These are phyloP conservation scores for Zygothrica quintamaculata DNA, from an alignment of 2,888 invertebrate genomes.

Conservation along the genomic window DNA sequence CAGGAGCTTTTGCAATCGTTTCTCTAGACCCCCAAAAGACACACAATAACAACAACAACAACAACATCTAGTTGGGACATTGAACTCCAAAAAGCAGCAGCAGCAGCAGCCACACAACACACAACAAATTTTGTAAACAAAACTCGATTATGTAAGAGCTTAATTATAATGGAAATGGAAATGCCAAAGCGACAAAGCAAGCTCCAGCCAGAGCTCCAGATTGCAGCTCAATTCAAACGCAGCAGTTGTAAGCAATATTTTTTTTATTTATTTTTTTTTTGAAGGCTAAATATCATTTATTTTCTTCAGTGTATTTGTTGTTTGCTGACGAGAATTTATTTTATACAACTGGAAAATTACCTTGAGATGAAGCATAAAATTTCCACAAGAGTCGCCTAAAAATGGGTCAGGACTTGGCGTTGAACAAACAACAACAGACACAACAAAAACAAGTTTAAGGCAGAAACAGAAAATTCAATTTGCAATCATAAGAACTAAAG, in stretches of 20 bases:
- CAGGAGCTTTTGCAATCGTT: constrained; percentile 74
- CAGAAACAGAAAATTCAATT: background rate
- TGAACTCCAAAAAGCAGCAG: constrained; percentile 70
- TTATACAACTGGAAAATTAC: constrained; percentile 23
- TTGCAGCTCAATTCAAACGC: constrained; percentile 15
- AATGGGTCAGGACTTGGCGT: constrained; percentile 53
- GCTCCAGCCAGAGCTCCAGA: constrained; percentile 2
- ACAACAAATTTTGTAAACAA: constrained; percentile 75
- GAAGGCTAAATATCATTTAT: constrained; percentile 35
- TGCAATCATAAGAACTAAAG: background rate
- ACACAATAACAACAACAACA: no score
- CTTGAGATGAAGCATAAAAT: constrained; percentile 20
- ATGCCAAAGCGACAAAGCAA: constrained; percentile 49
- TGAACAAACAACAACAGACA: no score
- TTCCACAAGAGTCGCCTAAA: constrained; percentile 8
- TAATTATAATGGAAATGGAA: constrained; percentile 79
- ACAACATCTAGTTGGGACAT: constrained; percentile 66
- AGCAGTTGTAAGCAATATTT: constrained; percentile 17
- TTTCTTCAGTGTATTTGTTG: no score
- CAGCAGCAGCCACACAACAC: constrained; percentile 30
- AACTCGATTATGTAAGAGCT: constrained; percentile 72
- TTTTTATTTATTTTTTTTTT: no score
- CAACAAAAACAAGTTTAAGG: constrained; percentile 13
- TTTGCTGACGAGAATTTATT: constrained; percentile 34
- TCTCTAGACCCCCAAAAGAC: no score